Evolutionary conservation across 2,797 vertebrate species (phyloP).

Genomic region (Hafferia zeledoni): DNA sequence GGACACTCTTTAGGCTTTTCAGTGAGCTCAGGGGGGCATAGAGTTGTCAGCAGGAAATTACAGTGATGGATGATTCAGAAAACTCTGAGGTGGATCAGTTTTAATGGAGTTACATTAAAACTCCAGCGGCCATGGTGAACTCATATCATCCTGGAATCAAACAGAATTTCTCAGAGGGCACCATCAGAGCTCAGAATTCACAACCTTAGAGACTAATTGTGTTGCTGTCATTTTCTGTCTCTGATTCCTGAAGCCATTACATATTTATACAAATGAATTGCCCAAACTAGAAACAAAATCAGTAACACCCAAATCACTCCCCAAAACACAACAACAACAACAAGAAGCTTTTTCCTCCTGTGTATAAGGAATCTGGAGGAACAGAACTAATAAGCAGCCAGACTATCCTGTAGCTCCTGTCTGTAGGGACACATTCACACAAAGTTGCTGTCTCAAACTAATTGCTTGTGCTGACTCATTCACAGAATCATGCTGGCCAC

Average conservation of each 20-base stretch:
- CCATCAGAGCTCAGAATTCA: neutral
- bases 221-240: neutral
- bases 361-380: neutral
- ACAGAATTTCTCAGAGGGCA: neutral
- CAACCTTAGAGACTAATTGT: neutral
- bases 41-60: neutral
- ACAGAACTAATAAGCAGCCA: neutral
- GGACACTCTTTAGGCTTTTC: neutral
- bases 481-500: conserved; percentile 37
- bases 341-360: neutral
- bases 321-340: neutral
- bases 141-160: neutral
- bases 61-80: neutral
- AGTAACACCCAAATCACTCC: neutral
- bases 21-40: neutral
- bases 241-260: neutral
- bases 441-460: conserved; percentile 38
- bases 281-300: neutral
- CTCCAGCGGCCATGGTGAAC: neutral
- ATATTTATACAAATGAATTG: neutral
- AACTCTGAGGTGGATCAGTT: neutral
- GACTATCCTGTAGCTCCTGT: neutral
- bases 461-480: conserved; percentile 61
- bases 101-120: neutral
- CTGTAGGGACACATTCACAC: conserved; percentile 14